Conservation (phyloP, 2,888 invertebrate species). For the Eristalis tenax region DNA sequence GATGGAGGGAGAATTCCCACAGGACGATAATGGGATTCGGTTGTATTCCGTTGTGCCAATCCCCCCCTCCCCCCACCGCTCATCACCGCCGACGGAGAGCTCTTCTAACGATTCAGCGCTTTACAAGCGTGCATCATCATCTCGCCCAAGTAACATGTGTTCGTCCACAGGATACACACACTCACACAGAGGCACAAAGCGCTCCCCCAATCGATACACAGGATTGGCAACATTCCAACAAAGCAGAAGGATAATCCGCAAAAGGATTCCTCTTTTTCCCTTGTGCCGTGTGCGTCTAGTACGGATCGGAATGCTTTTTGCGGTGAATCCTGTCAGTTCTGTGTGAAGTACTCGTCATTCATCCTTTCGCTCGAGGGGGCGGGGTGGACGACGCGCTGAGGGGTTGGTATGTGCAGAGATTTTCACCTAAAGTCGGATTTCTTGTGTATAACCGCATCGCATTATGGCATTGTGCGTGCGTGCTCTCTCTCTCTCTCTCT, state of each 20-base stretch:
- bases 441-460: slow-evolving; percentile 63
- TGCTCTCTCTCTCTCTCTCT: no score
- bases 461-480: slow-evolving; percentile 50
- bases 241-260: slow-evolving; percentile 64
- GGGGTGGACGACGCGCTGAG: not conserved
- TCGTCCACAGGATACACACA: not conserved
- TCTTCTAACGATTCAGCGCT: slow-evolving; percentile 47
- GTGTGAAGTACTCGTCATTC: not conserved
- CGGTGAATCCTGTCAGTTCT: slow-evolving; percentile 16
- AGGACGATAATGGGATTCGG: slow-evolving; percentile 25
- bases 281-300: not conserved
- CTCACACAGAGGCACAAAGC: slow-evolving; percentile 9
- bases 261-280: slow-evolving; percentile 49
- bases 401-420: slow-evolving; percentile 57
- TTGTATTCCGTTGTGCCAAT: not conserved
- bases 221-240: slow-evolving; percentile 64
- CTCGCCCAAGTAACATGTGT: slow-evolving; percentile 29
- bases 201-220: slow-evolving; percentile 62
- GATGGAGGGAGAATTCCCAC: no score
- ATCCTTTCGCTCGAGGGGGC: not conserved
- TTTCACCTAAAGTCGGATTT: slow-evolving; percentile 68
- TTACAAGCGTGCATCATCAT: slow-evolving; percentile 43
- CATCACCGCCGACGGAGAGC: not conserved
- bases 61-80: not conserved
- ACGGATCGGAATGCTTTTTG: slow-evolving; percentile 55